Percentiles rank a stretch among this genome's conserved stretches.
These are phyloP conservation scores for Lutjanus argentimaculatus DNA, from an alignment of 2,797 vertebrate genomes.

Conservation along the genomic window DNA sequence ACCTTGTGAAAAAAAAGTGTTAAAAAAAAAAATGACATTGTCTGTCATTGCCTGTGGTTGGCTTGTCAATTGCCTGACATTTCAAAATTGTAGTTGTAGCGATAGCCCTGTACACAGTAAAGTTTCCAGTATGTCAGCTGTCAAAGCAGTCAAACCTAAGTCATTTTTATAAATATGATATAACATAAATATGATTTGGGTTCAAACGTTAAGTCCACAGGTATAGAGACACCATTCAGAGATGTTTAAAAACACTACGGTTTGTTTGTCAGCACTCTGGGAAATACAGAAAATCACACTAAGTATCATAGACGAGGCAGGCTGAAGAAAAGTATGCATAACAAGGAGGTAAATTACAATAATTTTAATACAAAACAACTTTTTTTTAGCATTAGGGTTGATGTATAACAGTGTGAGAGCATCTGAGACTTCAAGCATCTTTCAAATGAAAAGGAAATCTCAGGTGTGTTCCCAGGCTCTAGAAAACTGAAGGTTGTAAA, in stretches of 20 bases:
- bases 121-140: not conserved
- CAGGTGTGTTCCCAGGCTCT: constrained; percentile 35
- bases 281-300: constrained; percentile 6
- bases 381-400: constrained; percentile 20
- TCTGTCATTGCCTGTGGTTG: too few species aligned
- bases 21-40: too few species aligned
- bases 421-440: constrained; percentile 9
- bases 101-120: not conserved
- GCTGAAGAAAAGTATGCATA: constrained; percentile 1
- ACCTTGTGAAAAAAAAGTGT: too few species aligned
- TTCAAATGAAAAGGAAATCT: constrained; percentile 24
- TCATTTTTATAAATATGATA: constrained; percentile 3
- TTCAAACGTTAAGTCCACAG: not conserved
- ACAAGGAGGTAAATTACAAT: constrained; percentile 26
- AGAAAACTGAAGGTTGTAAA: constrained; percentile 20
- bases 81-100: too few species aligned
- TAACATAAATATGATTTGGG: constrained; percentile 1
- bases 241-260: not conserved
- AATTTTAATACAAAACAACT: constrained; percentile 16
- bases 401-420: not conserved
- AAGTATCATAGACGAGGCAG: not conserved
- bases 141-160: not conserved
- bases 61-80: too few species aligned
- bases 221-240: not conserved
- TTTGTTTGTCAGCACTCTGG: constrained; percentile 14